Conservation (phyloP, 2,113 vertebrate species). For the Pluvianellus socialis region DNA sequence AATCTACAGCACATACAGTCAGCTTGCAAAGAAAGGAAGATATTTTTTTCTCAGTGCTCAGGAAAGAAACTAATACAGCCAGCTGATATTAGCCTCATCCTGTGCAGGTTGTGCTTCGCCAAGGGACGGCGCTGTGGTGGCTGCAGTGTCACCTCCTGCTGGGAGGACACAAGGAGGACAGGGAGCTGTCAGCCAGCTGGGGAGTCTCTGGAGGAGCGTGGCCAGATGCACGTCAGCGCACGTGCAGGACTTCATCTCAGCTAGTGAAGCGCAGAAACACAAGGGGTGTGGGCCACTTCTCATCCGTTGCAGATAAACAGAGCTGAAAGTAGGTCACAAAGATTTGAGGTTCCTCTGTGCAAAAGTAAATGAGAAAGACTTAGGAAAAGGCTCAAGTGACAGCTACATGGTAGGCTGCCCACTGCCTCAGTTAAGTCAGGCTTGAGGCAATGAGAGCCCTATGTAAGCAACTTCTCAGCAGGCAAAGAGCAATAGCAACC, state of each 20-base stretch:
- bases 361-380: background rate
- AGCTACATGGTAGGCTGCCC: background rate
- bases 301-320: background rate
- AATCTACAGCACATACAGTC: background rate
- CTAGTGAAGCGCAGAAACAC: background rate
- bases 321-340: background rate
- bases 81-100: background rate
- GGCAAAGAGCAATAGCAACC: background rate
- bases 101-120: background rate
- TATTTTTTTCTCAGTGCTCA: background rate
- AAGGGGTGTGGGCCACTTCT: background rate
- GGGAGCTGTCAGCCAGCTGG: background rate
- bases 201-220: rapidly evolving
- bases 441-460: background rate
- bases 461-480: background rate
- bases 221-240: rapidly evolving
- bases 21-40: background rate
- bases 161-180: background rate
- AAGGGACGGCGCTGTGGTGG: background rate
- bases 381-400: background rate
- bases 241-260: background rate
- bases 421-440: background rate
- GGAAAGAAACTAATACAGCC: background rate
- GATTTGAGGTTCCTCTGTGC: background rate
- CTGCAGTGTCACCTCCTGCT: background rate